Evolutionary conservation across 1,140 invertebrate genomes (phyloP), one percentile per base, ranked within the genome.

Genomic region (Phymastichus coffea): DNA sequence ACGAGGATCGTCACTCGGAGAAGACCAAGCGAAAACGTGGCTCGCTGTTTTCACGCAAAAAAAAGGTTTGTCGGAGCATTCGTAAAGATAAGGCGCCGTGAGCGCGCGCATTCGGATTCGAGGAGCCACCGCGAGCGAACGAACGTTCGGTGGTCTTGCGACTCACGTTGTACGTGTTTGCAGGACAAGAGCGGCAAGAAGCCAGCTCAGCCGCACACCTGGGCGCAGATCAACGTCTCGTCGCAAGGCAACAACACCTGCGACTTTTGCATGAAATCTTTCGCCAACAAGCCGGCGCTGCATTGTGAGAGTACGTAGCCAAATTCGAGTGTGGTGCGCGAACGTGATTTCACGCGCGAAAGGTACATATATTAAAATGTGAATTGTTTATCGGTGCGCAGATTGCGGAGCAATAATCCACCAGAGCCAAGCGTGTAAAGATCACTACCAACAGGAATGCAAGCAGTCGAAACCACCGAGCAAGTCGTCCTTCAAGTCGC

Each of bases 1-100:
- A 88, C 66, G 89, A 79, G 30, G 78, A 91, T 70, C 86, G 87
- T 70, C 88, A 89, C 70, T 86, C 89, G 33, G 89, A 91, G 68
- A 95, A 95, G 74, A 74, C 72, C 33, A 80, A 91, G 71, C 84
- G 90, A 61, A 95, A 94, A 79, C 82, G 92, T 44, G 91, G 91
- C 37, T 94, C 92, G 56, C 79, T 94, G 41, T 94, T 95, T 82
- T 95, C 94, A 70, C 86, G 92, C 60, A 94, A 92, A 78, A 92
- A 93, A 75, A 94, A 94, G 80, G 86, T 87, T 75, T 69, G 66
- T 69, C 38, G 23, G 8, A 19, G 4, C 14, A 25, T 30, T 46
- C 4, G n/a, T 35, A 22, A 19, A 25, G 26, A 41, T 48, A n/a
- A n/a, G n/a, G n/a, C n/a, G n/a, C n/a, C n/a, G n/a, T n/a, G n/a